These are phyloP conservation scores for Proisotoma minuta DNA, from an alignment of 2,888 invertebrate genomes.

Conservation along the genomic window DNA sequence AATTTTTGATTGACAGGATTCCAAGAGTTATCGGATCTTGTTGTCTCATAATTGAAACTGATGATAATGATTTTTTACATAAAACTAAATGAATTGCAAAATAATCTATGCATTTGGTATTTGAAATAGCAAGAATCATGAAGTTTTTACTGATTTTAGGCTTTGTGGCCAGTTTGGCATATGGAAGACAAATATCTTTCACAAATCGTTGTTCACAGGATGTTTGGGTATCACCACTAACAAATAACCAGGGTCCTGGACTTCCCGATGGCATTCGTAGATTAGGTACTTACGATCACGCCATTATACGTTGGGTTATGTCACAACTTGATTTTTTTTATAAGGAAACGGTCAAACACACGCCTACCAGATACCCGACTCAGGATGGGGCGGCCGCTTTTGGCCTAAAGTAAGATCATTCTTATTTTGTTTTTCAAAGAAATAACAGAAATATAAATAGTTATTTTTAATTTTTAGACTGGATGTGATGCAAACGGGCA, in stretches of 20 bases:
- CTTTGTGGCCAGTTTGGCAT: conserved; percentile 3
- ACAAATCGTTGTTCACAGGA: conserved; percentile 17
- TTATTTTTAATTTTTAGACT: neutral
- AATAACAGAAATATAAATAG: neutral
- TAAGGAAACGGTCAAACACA: conserved; percentile 1
- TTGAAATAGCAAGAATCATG: neutral
- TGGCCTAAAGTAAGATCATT: conserved; percentile 18
- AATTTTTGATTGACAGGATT: too few species aligned
- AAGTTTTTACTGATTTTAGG: neutral
- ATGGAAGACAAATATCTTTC: conserved; percentile 12
- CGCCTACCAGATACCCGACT: conserved; percentile 23
- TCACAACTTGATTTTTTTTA: neutral
- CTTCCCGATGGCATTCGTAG: conserved; percentile 13
- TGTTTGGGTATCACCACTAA: conserved; percentile 23
- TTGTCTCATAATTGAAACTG: too few species aligned
- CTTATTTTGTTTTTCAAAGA: neutral
- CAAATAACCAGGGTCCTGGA: conserved; percentile 17
- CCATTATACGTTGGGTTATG: too few species aligned
- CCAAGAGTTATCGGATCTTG: too few species aligned
- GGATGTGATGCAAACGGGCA: conserved; percentile 18
- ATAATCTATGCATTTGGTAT: neutral
- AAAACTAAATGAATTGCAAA: neutral
- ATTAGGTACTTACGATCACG: too few species aligned
- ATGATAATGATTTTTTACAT: neutral
- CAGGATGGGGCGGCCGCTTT: conserved; percentile 30